phyloP scores from a whole-genome alignment of 2,797 vertebrate species.

The Ispidina lecontei region DNA sequence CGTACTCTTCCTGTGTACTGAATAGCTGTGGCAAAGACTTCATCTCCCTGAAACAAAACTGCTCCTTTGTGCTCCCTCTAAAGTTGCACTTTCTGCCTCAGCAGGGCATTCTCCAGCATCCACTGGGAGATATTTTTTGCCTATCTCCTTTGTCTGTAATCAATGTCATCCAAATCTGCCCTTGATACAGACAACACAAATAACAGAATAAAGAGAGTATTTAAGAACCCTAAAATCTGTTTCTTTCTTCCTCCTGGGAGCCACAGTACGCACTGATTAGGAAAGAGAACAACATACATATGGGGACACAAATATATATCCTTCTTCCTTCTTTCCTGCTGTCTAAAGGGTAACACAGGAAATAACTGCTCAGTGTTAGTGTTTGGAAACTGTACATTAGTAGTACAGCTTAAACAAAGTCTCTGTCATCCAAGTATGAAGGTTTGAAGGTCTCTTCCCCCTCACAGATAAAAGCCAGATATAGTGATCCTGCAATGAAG shows the following conservation, averaged over 20 bases:
- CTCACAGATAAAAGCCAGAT: neutral
- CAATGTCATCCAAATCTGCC: neutral
- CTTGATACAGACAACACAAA: neutral
- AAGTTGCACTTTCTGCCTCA: neutral
- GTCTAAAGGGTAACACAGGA: neutral
- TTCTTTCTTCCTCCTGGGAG: neutral
- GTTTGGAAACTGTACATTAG: neutral
- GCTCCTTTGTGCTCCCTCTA: neutral
- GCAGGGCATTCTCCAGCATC: neutral
- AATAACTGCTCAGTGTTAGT: neutral
- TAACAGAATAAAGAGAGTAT: neutral
- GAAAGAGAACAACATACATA: neutral
- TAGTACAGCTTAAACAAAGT: neutral
- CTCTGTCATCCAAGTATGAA: neutral
- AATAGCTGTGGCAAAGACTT: neutral
- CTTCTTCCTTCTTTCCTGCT: neutral
- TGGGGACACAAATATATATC: neutral
- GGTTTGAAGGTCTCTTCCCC: neutral
- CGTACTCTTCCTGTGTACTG: neutral
- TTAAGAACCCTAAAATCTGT: neutral
- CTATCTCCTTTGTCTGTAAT: neutral
- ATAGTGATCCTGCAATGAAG: neutral
- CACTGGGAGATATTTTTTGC: neutral
- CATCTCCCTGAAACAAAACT: neutral
- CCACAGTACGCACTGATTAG: neutral